Conservation (phyloP, 2,888 invertebrate genomes). For the Eugnorisma glareosa region DNA sequence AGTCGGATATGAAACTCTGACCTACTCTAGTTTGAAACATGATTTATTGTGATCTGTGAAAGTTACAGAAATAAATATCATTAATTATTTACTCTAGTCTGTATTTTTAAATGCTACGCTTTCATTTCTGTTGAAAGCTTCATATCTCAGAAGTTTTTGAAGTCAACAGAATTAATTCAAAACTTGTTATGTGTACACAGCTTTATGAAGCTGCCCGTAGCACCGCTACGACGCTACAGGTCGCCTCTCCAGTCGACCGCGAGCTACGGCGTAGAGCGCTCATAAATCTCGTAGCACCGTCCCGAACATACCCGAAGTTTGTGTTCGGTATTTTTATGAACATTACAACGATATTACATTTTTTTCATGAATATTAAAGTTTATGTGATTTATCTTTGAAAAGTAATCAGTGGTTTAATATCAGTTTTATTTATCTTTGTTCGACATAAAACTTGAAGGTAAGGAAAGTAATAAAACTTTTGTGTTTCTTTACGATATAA, state of each 20-base stretch:
- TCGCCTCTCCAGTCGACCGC: slow-evolving; percentile 75
- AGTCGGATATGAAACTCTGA: background rate
- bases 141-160: background rate
- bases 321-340: slow-evolving; percentile 34
- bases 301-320: slow-evolving; percentile 53
- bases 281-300: slow-evolving; percentile 65
- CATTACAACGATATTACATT: slow-evolving; percentile 25
- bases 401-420: slow-evolving; percentile 43
- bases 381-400: slow-evolving; percentile 42
- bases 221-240: slow-evolving; percentile 76
- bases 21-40: background rate
- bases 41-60: background rate
- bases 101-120: background rate
- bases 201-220: slow-evolving; percentile 63
- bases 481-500: slow-evolving; percentile 27
- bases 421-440: slow-evolving; percentile 10
- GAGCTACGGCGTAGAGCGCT: slow-evolving; percentile 79
- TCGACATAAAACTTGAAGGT: slow-evolving; percentile 53
- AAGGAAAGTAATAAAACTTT: slow-evolving; percentile 56
- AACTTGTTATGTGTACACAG: slow-evolving; percentile 37
- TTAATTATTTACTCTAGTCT: background rate
- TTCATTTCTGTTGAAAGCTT: background rate
- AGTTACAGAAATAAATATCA: background rate
- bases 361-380: slow-evolving; percentile 26
- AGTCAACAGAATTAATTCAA: background rate